Evolutionary conservation across 1,140 invertebrate species (phyloP).

Genomic region (Callitettix versicolor): DNA sequence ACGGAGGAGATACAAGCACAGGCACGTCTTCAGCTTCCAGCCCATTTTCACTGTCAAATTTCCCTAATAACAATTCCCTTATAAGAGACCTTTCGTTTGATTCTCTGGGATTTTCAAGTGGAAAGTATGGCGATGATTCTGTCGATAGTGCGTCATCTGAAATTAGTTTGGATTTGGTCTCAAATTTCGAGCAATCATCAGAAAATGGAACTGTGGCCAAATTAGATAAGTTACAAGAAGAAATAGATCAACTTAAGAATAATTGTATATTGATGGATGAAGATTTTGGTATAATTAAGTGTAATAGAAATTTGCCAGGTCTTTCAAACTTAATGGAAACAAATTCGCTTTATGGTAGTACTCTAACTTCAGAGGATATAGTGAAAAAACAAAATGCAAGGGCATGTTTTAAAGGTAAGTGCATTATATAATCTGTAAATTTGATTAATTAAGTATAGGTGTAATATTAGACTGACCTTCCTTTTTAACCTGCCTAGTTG

Average conservation of each 20-base stretch:
- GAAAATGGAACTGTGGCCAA: constrained; percentile 10
- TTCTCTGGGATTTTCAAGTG: constrained; percentile 8
- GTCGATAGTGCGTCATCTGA: constrained; percentile 29
- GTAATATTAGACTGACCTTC: too few relatives aligned
- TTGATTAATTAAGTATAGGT: neutral
- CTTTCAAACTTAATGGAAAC: constrained; percentile 23
- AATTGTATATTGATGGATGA: constrained; percentile 29
- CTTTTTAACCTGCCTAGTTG: too few relatives aligned
- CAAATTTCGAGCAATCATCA: constrained; percentile 15
- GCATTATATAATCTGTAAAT: neutral
- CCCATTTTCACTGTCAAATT: neutral
- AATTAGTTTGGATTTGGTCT: constrained; percentile 25
- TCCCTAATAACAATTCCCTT: neutral
- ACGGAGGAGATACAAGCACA: neutral
- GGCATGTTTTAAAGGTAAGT: constrained; percentile 21
- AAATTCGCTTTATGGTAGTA: neutral
- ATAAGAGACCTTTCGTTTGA: constrained; percentile 14
- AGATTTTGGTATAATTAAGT: constrained; percentile 28
- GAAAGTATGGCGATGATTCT: constrained; percentile 19
- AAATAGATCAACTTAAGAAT: constrained; percentile 28
- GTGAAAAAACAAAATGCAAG: constrained; percentile 21
- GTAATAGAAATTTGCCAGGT: constrained; percentile 26
- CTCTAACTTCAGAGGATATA: constrained; percentile 5
- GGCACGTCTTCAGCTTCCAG: constrained; percentile 1
- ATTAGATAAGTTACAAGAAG: constrained; percentile 27